Percentiles rank a stretch among this genome's conserved stretches.
These are phyloP conservation scores for Peromyscus leucopus DNA, from an alignment of 2,113 vertebrate species.

Conservation along the genomic window DNA sequence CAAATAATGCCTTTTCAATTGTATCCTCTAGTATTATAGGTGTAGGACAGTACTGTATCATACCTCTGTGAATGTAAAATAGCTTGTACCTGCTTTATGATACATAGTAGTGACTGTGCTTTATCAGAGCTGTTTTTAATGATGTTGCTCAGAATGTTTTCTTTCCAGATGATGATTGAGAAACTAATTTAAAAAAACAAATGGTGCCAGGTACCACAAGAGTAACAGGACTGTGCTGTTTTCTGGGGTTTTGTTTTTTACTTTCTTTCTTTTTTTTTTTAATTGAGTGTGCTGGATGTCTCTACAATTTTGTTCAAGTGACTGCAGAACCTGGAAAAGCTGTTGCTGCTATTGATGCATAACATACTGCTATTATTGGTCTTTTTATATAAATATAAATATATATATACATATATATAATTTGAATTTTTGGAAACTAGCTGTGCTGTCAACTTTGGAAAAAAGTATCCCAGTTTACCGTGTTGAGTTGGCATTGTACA, in stretches of 20 bases:
- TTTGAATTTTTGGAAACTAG: constrained; percentile 90
- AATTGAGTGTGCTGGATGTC: constrained; percentile 82
- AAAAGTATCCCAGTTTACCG: constrained; percentile 89
- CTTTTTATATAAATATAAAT: constrained; percentile 92
- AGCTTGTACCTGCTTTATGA: constrained; percentile 89
- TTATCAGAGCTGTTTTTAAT: constrained; percentile 90
- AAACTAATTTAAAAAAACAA: constrained; percentile 82
- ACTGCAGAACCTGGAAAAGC: constrained; percentile 89
- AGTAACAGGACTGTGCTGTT: constrained; percentile 87
- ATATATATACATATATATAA: constrained; percentile 86
- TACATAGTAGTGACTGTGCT: constrained; percentile 89
- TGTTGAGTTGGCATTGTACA: constrained; percentile 92
- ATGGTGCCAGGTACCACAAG: constrained; percentile 87
- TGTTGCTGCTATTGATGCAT: constrained; percentile 88
- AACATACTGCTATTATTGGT: constrained; percentile 88
- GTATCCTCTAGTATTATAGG: constrained; percentile 89
- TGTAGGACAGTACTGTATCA: constrained; percentile 90
- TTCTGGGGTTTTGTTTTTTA: constrained; percentile 80
- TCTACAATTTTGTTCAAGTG: constrained; percentile 89
- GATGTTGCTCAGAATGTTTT: constrained; percentile 87
- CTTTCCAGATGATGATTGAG: constrained; percentile 88
- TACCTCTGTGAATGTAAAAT: constrained; percentile 90
- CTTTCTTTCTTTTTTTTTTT: background rate
- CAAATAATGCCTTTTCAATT: constrained; percentile 89
- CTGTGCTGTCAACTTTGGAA: constrained; percentile 91